These are phyloP conservation scores for Muraenolepis orangiensis DNA, from an alignment of 2,797 vertebrate species.

Conservation along the genomic window DNA sequence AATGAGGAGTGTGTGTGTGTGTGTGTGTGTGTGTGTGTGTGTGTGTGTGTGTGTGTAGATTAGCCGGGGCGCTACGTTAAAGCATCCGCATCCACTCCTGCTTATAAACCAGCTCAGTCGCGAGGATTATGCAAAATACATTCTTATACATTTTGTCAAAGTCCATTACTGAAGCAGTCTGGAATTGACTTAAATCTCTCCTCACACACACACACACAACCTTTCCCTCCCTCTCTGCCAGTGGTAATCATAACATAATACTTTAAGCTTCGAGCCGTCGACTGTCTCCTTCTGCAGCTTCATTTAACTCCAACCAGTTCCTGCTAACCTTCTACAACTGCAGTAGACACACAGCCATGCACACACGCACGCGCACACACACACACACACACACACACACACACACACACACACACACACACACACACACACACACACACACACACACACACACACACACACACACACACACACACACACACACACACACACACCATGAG, in stretches of 20 bases:
- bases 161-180: neutral
- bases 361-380: conserved; percentile 4
- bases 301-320: neutral
- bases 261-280: neutral
- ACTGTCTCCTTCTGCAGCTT: neutral
- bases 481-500: conserved; percentile 15
- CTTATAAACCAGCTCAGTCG: neutral
- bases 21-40: no score
- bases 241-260: neutral
- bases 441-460: conserved; percentile 11
- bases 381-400: neutral
- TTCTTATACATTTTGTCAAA: neutral
- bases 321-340: neutral
- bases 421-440: neutral
- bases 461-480: conserved; percentile 7
- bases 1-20: neutral
- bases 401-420: neutral
- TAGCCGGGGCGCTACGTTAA: neutral
- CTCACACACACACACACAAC: neutral
- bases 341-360: conserved; percentile 9
- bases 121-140: neutral
- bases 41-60: neutral
- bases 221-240: neutral
- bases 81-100: neutral
- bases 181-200: neutral